Base-by-base conservation (phyloP, 2,797 vertebrate species). In the Myotis daubentonii region DNA sequence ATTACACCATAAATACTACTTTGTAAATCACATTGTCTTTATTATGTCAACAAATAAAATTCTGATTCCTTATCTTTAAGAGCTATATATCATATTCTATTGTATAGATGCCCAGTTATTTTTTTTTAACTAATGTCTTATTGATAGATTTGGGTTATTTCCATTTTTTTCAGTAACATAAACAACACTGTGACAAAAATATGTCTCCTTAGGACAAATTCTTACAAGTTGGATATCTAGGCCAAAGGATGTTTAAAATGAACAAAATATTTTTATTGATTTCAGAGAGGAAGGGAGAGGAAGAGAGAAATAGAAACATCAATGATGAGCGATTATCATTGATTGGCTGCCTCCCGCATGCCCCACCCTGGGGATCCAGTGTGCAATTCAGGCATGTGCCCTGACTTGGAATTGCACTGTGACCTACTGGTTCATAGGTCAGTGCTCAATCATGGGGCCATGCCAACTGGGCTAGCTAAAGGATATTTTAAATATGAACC, bases 141-240 rank as follows among this genome's bases (percentile, higher is more conserved):
- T 82, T 90, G 55, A 88, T 82, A 28, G 87, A 92, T 71, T 92
- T 81, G 47, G 47, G 53, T 94, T 78, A 62, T 75, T 94, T 71
- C 15, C 66, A 6, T 78, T 95, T 96, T 94, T 96, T 93, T 91
- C 33, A 80, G 3, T 85, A 68, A 87, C 93, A 91, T 93, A 85
- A 96, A 79, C 28, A 94, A 49, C 20, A 93, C 49, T 81, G 30
- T 89, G 53, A 75, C 89, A 90, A 92, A 94, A 38, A 94, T 30
- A 2, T 12, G 79, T 90, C 41, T 89, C 68, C 62, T 89, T 84
- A 93, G 60, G 51, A 88, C 20, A 91, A 76, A 93, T 96, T 91
- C 36, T 72, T 92, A 94, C 11, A 76, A 62, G 47, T 30, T 90
- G 36, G 41, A 12, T 93, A 86, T 76, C 70, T 93, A 62, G 79